These are phyloP conservation scores for Bubo blakistoni DNA, from an alignment of 2,113 vertebrate genomes.

Conservation along the genomic window DNA sequence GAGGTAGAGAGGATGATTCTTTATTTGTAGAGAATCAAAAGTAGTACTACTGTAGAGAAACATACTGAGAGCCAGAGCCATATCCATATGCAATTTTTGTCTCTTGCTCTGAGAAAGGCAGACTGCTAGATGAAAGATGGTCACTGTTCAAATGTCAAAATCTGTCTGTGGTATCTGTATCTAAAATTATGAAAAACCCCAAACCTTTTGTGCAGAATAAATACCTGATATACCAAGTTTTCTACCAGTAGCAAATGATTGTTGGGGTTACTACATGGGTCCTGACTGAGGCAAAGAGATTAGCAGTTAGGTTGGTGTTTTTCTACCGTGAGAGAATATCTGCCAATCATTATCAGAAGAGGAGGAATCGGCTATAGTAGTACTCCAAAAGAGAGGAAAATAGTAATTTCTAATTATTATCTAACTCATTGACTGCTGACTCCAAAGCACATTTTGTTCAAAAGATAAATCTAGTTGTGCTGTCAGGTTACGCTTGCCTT, in stretches of 20 bases:
- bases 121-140: background rate
- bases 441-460: background rate
- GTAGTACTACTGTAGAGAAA: background rate
- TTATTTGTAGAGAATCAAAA: background rate
- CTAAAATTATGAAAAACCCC: background rate
- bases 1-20: background rate
- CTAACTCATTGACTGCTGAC: conserved; percentile 24
- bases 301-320: background rate
- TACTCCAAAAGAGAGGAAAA: conserved; percentile 26
- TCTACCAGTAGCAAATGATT: background rate
- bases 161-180: background rate
- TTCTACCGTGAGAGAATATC: background rate
- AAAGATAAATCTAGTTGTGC: background rate
- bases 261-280: background rate
- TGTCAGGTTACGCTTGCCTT: background rate
- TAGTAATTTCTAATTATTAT: conserved; percentile 41
- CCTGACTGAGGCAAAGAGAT: background rate
- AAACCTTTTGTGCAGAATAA: background rate
- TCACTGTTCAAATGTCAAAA: background rate
- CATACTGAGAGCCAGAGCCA: background rate
- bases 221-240: background rate
- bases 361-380: background rate
- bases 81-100: background rate
- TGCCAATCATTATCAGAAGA: conserved; percentile 14
- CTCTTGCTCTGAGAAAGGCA: background rate